Evolutionary conservation across 2,888 invertebrate species (phyloP).

Genomic region (Diplazon laetatorius): DNA sequence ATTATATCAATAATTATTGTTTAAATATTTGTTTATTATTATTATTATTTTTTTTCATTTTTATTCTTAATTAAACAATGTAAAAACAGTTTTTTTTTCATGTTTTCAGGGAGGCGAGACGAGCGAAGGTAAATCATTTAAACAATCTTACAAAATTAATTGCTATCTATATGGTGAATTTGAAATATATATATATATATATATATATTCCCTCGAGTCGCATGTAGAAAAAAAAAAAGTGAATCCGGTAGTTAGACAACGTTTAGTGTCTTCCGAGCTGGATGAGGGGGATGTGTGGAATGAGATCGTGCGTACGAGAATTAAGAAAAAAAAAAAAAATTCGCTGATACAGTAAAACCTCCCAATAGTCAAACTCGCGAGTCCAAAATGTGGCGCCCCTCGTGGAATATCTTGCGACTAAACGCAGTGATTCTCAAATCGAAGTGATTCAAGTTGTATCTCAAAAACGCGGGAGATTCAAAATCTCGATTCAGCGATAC

Average conservation of each 20-base stretch:
- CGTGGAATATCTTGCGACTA: too few species aligned
- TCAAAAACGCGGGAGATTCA: too few species aligned
- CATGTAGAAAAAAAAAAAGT: constrained; percentile 52
- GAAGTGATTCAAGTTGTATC: too few species aligned
- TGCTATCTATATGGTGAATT: constrained; percentile 39
- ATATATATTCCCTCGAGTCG: constrained; percentile 53
- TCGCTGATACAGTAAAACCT: background rate
- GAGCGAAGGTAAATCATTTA: constrained; percentile 74
- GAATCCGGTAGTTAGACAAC: constrained; percentile 55
- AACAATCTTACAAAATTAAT: constrained; percentile 28
- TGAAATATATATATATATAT: too few species aligned
- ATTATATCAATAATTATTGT: too few species aligned
- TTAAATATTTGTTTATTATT: too few species aligned
- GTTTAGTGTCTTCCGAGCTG: constrained; percentile 45
- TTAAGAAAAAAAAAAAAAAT: constrained; percentile 1
- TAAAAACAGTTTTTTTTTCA: background rate
- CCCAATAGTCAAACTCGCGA: too few species aligned
- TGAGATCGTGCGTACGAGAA: constrained; percentile 12
- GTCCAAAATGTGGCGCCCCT: too few species aligned
- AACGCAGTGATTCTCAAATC: too few species aligned
- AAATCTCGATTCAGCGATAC: too few species aligned
- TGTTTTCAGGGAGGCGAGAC: constrained; percentile 74
- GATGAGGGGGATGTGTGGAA: constrained; percentile 28
- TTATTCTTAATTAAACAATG: background rate
- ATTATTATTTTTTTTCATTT: too few species aligned